Evolutionary conservation across 1,140 invertebrate genomes (phyloP).

Genomic region (Bombus waltoni): DNA sequence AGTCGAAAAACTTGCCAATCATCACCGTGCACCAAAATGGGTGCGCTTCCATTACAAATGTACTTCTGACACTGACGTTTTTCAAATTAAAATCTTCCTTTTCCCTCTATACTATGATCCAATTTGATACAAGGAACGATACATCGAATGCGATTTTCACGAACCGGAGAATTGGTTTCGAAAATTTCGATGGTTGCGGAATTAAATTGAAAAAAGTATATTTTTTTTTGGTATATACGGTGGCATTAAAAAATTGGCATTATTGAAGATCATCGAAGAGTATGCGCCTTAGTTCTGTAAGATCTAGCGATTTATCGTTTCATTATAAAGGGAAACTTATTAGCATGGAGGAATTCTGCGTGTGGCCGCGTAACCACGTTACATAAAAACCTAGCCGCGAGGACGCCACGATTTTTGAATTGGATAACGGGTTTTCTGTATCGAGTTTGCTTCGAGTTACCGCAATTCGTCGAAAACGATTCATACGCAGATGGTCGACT

Average conservation of each 20-base stretch:
- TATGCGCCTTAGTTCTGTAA: not conserved
- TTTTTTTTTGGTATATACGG: too few relatives aligned
- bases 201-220: not conserved
- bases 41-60: constrained; percentile 20
- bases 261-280: too few relatives aligned
- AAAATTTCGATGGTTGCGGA: not conserved
- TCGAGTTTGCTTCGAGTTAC: not conserved
- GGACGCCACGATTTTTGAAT: not conserved
- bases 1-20: constrained; percentile 50
- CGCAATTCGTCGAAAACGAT: not conserved
- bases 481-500: not conserved
- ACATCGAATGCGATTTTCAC: not conserved
- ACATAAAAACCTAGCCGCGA: not conserved
- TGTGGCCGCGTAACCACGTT: not conserved
- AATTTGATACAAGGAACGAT: not conserved
- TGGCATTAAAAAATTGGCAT: too few relatives aligned
- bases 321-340: not conserved
- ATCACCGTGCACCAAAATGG: not conserved
- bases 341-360: not conserved
- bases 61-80: constrained; percentile 12
- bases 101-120: not conserved
- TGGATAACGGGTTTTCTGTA: not conserved
- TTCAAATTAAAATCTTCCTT: constrained; percentile 5
- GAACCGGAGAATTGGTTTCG: not conserved
- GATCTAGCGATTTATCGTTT: not conserved